Percentiles rank a stretch among this genome's conserved stretches.
These are phyloP conservation scores for Cynodonichthys magdalenae DNA, from an alignment of 2,797 vertebrate genomes.

Conservation along the genomic window DNA sequence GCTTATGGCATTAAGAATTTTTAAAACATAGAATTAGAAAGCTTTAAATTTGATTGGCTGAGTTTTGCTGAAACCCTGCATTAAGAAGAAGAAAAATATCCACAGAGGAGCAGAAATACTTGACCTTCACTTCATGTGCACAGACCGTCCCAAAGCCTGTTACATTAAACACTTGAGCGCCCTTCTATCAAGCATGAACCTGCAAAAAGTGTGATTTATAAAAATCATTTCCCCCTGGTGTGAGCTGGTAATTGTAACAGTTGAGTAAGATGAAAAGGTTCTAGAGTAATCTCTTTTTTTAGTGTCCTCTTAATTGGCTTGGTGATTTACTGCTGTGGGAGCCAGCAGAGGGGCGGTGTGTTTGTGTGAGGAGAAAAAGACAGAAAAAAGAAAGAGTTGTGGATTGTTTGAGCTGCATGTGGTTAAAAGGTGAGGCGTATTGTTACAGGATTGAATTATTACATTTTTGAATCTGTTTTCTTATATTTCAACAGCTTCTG, in stretches of 20 bases:
- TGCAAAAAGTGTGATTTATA: slow-evolving; percentile 64
- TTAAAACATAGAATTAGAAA: too few relatives aligned
- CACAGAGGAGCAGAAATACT: slow-evolving; percentile 17
- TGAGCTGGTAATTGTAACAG: slow-evolving; percentile 45
- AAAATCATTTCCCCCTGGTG: slow-evolving; percentile 50
- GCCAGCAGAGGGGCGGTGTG: slow-evolving; percentile 39
- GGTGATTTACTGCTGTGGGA: slow-evolving; percentile 67
- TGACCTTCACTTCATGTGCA: slow-evolving; percentile 50
- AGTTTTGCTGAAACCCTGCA: neutral
- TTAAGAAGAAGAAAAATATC: slow-evolving; percentile 5
- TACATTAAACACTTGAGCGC: slow-evolving; percentile 38
- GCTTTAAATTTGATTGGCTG: too few relatives aligned
- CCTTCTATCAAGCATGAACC: slow-evolving; percentile 33
- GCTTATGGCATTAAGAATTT: too few relatives aligned
- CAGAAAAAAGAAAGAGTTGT: neutral
- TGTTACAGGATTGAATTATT: slow-evolving; percentile 28
- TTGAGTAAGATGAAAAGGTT: slow-evolving; percentile 65
- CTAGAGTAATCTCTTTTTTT: slow-evolving; percentile 74
- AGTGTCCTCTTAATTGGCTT: slow-evolving; percentile 75
- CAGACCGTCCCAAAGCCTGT: slow-evolving; percentile 37
- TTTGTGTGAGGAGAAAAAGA: slow-evolving; percentile 21
- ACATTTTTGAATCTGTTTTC: slow-evolving; percentile 9
- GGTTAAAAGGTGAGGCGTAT: slow-evolving; percentile 24
- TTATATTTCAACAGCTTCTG: neutral
- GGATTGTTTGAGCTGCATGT: slow-evolving; percentile 37